Base-by-base conservation (phyloP, 2,113 vertebrate species). In the Eurypyga helias region DNA sequence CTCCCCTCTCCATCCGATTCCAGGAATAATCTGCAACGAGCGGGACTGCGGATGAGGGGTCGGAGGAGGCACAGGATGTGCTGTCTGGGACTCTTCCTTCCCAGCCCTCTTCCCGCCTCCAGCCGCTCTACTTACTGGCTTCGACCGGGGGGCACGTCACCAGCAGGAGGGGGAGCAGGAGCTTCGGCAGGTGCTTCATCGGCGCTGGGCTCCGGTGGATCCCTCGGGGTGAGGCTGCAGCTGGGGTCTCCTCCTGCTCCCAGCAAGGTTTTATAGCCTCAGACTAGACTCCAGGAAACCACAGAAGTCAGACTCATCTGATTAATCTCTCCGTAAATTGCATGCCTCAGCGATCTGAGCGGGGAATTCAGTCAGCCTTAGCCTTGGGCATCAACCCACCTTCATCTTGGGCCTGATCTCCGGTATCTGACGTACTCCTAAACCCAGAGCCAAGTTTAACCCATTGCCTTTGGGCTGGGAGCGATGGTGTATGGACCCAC, bases 201-300 rank as follows among this genome's bases (percentile, higher is more conserved):
- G 0, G 13, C 76, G 25, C 61, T 26, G 2, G 1, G 49, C 91
- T 70, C 28, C 41, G 2, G 18, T 4, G 24, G 72, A 9, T 64
- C 55, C 67, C 69, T 28, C 1, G 4, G 83, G 88, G 11, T 83
- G 46, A n/a, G 54, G 67, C 51, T 64, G 92, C 51, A 2, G n/a
- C 55, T 77, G 64, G 88, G 85, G 83, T 93, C 95, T 66, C 45
- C 9, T 51, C 38, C 69, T 83, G 61, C 84, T 89, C 84, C 82
- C 84, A 45, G 78, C 51, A 78, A 84, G 83, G 77, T 79, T 97
- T 95, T 97, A 97, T 97, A 97, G 88, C 76, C 83, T 25, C 43
- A 93, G 26, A 81, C 6, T 12, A 95, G 94, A 70, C 95, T 93
- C 94, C 96, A 97, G 97, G 95, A 97, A 97, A 97, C 96, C 97